phyloP scores from a whole-genome alignment of 1,140 invertebrate species.

The Planococcus citri region DNA sequence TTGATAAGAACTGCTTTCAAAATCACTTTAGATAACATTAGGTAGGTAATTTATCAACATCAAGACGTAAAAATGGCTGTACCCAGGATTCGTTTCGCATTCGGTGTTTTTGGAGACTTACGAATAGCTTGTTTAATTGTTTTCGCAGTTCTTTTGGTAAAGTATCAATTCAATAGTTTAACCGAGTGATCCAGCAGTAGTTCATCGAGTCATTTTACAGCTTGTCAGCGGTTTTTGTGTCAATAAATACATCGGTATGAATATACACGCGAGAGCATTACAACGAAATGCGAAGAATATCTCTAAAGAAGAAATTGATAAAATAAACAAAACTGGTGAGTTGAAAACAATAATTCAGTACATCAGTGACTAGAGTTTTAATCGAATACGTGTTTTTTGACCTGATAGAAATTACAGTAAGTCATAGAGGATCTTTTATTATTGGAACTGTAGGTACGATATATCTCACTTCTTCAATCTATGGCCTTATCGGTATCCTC shows the following conservation, averaged over 20 bases:
- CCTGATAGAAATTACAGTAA: not conserved
- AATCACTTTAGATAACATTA: not conserved
- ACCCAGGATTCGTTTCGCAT: not conserved
- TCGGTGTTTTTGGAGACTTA: not conserved
- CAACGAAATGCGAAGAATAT: not conserved
- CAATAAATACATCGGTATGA: not conserved
- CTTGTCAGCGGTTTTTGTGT: not conserved
- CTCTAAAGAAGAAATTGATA: not conserved
- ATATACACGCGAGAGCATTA: not conserved
- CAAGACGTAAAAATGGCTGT: not conserved
- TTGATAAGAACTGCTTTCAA: not conserved
- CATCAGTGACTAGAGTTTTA: no score
- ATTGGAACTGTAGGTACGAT: not conserved
- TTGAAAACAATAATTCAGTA: no score
- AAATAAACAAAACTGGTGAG: no score
- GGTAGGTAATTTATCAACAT: no score
- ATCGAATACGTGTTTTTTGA: no score
- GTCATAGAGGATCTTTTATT: not conserved
- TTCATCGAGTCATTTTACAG: not conserved
- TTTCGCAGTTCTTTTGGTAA: not conserved
- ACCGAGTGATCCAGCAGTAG: not conserved
- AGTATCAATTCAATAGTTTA: not conserved
- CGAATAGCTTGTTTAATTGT: not conserved
- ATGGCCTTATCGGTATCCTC: not conserved
- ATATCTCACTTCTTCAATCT: not conserved